Percentiles rank a stretch among this genome's conserved stretches.
These are phyloP conservation scores for Leptodirus hochenwartii DNA, from an alignment of 2,888 invertebrate species.

Conservation along the genomic window DNA sequence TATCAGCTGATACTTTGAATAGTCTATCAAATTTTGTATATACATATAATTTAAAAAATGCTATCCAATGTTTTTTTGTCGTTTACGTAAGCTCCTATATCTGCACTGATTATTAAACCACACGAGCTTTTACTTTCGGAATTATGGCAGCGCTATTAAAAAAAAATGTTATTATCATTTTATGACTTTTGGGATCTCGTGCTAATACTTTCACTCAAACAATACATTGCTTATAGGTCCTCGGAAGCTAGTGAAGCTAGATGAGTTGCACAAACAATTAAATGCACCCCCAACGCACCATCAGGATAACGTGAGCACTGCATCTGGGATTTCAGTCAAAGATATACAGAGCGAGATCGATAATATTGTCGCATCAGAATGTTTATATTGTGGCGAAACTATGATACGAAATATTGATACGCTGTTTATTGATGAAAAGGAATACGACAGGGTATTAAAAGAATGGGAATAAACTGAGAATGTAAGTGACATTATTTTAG, in stretches of 20 bases:
- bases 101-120: too few species aligned
- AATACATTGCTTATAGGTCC: slow-evolving; percentile 25
- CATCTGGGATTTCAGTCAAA: slow-evolving; percentile 34
- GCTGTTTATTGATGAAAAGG: slow-evolving; percentile 69
- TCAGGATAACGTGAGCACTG: slow-evolving; percentile 31
- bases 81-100: too few species aligned
- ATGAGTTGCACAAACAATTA: slow-evolving; percentile 44
- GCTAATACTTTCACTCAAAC: background rate
- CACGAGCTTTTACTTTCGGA: too few species aligned
- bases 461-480: slow-evolving; percentile 73
- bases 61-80: too few species aligned
- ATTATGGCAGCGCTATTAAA: too few species aligned
- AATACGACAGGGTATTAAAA: slow-evolving; percentile 64
- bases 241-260: slow-evolving; percentile 39
- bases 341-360: slow-evolving; percentile 70
- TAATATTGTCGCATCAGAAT: slow-evolving; percentile 78
- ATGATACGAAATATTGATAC: slow-evolving; percentile 84
- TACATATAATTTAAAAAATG: too few species aligned
- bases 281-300: slow-evolving; percentile 33
- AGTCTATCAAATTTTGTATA: too few species aligned
- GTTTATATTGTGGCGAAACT: slow-evolving; percentile 80
- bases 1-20: too few species aligned
- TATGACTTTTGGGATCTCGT: background rate
- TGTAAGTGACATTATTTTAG: too few species aligned
- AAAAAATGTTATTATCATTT: background rate